Conservation (phyloP, 2,113 vertebrate genomes). For the Sardina pilchardus region DNA sequence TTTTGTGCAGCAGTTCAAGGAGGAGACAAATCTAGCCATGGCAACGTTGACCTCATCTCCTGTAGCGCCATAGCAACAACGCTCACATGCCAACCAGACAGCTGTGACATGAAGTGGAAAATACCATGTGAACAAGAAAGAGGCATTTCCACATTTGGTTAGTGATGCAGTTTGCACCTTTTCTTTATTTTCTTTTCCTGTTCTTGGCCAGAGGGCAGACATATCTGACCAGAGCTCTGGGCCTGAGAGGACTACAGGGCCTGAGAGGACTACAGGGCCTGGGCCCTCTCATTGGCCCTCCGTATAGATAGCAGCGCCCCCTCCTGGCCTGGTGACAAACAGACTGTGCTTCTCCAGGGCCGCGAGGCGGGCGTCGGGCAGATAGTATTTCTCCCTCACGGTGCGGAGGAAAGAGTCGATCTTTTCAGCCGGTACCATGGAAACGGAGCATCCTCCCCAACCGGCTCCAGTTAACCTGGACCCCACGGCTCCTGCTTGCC, state of each 20-base stretch:
- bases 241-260: neutral
- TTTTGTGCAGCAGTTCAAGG: neutral
- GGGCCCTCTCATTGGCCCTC: constrained; percentile 70
- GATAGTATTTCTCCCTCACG: constrained; percentile 84
- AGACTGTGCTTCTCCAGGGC: constrained; percentile 74
- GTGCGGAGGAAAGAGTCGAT: constrained; percentile 79
- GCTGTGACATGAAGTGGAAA: neutral
- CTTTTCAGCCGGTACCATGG: constrained; percentile 85
- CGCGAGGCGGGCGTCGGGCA: constrained; percentile 59
- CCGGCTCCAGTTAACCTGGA: constrained; percentile 95
- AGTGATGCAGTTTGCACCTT: neutral
- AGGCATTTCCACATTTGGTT: neutral
- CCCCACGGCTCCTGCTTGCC: constrained; percentile 86
- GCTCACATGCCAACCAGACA: neutral
- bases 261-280: neutral
- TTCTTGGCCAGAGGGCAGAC: neutral
- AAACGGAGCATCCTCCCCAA: constrained; percentile 96
- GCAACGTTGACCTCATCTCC: neutral
- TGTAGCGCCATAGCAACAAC: neutral
- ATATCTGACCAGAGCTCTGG: neutral
- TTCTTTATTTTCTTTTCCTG: neutral
- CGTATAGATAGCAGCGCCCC: constrained; percentile 84
- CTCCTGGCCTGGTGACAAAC: constrained; percentile 90
- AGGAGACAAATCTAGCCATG: neutral
- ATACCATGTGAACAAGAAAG: neutral